Base-by-base conservation (phyloP, 2,113 vertebrate genomes). In the Grallaria varia region DNA sequence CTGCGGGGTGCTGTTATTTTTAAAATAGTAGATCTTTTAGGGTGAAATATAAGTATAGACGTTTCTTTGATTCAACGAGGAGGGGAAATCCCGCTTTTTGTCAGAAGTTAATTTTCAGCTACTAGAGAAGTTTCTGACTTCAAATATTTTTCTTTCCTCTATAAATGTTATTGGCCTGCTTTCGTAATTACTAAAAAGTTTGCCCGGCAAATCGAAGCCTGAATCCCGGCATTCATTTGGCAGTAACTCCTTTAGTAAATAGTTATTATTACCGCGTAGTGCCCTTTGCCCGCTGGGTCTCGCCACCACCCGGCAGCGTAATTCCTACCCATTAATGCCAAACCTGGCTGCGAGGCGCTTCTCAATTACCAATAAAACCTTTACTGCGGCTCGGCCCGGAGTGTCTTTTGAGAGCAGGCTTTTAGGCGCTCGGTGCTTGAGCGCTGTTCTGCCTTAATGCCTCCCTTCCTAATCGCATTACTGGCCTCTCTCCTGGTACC, bases 401-500 rank as follows among this genome's bases (percentile, higher is more conserved):
- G 62, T 3, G 59, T 14, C 63, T 71, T 68, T 10, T 2, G 68
- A 55, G 76, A 89, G 64, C 23, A 2, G 8, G 2, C n/a, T 5
- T 40, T 44, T 7, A 6, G 45, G 23, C 63, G 6, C 8, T 37
- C 53, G 49, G 66, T 67, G 64, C 87, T 81, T 28, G 35, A 23
- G 79, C 3, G 77, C 52, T 4, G 35, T 3, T 66, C 14, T 24
- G 21, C 59, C 93, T 92, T 92, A 93, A 90, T 62, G 88, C 93
- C 95, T 35, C 63, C 31, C 88, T 96, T 96, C 77, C 94, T 75
- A 93, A 85, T 90, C 97, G 89, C 68, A 76, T 96, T 95, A 92
- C 87, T 37, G 82, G 47, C 83, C 82, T 83, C 95, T 87, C 87
- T 39, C 69, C 63, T 13, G 69, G 22, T 78, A 39, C 95, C 77